Evolutionary conservation across 2,888 invertebrate genomes (phyloP).

Genomic region (Temnothorax unifasciatus): DNA sequence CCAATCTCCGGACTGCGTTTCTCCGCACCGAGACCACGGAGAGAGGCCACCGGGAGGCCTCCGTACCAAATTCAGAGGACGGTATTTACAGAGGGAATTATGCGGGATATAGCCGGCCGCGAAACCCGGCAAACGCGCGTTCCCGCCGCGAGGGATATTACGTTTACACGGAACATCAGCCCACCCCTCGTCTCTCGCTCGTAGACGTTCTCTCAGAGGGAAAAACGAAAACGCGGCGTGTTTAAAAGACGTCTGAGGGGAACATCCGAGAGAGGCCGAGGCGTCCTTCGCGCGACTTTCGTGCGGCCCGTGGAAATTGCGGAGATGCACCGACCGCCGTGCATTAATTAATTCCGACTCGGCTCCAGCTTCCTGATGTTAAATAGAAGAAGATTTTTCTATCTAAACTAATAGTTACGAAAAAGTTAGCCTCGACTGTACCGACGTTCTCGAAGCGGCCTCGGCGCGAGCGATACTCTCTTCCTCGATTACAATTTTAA

Average conservation of each 20-base stretch:
- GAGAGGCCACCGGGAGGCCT: slow-evolving; percentile 69
- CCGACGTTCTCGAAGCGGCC: neutral
- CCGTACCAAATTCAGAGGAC: slow-evolving; percentile 76
- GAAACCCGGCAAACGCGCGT: neutral
- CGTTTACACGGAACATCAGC: neutral
- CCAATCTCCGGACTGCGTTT: slow-evolving; percentile 73
- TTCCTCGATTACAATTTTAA: neutral
- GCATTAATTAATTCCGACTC: slow-evolving; percentile 26
- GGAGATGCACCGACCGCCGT: neutral
- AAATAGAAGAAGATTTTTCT: slow-evolving; percentile 3
- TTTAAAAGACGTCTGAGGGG: slow-evolving; percentile 1
- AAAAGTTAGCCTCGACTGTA: neutral
- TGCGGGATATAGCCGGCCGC: slow-evolving; percentile 46
- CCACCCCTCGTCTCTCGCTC: neutral
- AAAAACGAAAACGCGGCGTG: neutral
- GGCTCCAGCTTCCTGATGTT: neutral
- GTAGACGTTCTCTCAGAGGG: neutral
- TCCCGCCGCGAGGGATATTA: slow-evolving; percentile 8
- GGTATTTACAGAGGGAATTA: slow-evolving; percentile 71
- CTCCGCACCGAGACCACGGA: slow-evolving; percentile 74
- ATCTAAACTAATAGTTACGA: slow-evolving; percentile 2
- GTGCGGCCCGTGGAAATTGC: neutral
- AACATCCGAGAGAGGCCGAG: neutral
- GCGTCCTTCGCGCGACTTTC: neutral
- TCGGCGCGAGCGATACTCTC: neutral